phyloP scores from a whole-genome alignment of 2,797 vertebrate genomes.

The Sphenopsis melanotis region DNA sequence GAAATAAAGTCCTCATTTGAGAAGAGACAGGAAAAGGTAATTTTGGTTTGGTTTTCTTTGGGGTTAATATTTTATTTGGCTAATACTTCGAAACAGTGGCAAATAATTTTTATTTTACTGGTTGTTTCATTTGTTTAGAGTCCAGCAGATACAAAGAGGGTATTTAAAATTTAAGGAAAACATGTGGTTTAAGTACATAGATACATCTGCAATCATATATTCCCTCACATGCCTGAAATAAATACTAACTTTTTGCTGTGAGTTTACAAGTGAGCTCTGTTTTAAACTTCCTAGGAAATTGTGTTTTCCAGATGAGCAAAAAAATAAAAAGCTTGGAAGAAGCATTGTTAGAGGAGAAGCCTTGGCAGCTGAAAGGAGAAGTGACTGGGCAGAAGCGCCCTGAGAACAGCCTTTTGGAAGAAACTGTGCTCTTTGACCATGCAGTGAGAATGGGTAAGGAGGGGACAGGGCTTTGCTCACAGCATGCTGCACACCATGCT shows the following conservation, averaged over 20 bases:
- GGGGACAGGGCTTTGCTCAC: background rate
- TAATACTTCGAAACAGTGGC: background rate
- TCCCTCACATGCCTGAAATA: background rate
- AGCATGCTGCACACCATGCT: rapidly evolving
- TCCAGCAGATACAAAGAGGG: background rate
- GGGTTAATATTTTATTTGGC: background rate
- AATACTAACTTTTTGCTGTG: background rate
- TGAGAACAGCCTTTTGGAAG: slow-evolving; percentile 95
- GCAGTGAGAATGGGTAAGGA: slow-evolving; percentile 82
- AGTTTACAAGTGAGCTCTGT: background rate
- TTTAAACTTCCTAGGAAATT: background rate
- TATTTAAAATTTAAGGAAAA: background rate
- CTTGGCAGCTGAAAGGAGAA: slow-evolving; percentile 94
- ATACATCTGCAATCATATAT: background rate
- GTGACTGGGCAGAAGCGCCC: slow-evolving; percentile 87
- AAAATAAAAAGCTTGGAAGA: slow-evolving; percentile 89
- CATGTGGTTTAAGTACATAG: background rate
- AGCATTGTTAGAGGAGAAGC: slow-evolving; percentile 82
- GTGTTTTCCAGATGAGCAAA: slow-evolving; percentile 83
- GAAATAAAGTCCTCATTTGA: slow-evolving; percentile 90
- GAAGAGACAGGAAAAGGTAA: slow-evolving; percentile 93
- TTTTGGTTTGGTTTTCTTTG: background rate
- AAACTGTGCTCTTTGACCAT: slow-evolving; percentile 90
- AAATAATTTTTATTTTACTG: background rate
- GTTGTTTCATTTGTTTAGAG: background rate